Base-by-base conservation (phyloP, 2,113 vertebrate species). In the Leucosticte australis region DNA sequence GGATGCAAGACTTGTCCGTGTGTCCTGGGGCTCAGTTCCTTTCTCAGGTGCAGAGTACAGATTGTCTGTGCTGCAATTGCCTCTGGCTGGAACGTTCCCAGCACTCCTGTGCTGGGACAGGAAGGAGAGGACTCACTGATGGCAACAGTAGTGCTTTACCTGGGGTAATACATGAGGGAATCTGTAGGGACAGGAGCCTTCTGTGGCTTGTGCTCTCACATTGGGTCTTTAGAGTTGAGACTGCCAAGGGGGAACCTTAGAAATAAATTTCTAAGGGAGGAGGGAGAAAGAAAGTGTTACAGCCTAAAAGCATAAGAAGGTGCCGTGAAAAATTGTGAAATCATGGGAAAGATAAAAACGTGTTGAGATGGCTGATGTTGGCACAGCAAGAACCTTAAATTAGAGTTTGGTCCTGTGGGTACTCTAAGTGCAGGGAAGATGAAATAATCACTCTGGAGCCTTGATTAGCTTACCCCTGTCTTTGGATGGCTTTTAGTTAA, bases 1-100 rank as follows among this genome's bases (percentile, higher is more conserved):
- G 49, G 26, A 15, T 7, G 4, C 3, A 14, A 13, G 39, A 28
- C 7, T 21, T 55, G 31, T 20, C 67, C 1, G 0, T 11, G n/a
- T 41, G 55, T 80, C 3, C 1, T 10, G 14, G 47, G 44, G 71
- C 31, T 84, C 24, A 10, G 1, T 50, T 42, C 1, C 1, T 68
- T 21, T 60, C 33, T 62, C 47, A 33, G 16, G 7, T 50, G 27
- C 41, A 5, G 11, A 11, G n/a, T 35, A 9, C 26, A 17, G 13
- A 59, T 8, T 68, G 44, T 44, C 31, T n/a, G 50, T 9, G 46
- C n/a, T 62, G 75, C 75, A 13, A 23, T 26, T 82, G 23, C 23
- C 68, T 59, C 20, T 53, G 47, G 35, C 37, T 63, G n/a, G 37
- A n/a, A 28, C 8, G 10, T 69, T 49, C 27, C 49, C 63, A 35